Evolutionary conservation across 1,140 invertebrate species (phyloP).

Genomic region (Heliconius hewitsoni): DNA sequence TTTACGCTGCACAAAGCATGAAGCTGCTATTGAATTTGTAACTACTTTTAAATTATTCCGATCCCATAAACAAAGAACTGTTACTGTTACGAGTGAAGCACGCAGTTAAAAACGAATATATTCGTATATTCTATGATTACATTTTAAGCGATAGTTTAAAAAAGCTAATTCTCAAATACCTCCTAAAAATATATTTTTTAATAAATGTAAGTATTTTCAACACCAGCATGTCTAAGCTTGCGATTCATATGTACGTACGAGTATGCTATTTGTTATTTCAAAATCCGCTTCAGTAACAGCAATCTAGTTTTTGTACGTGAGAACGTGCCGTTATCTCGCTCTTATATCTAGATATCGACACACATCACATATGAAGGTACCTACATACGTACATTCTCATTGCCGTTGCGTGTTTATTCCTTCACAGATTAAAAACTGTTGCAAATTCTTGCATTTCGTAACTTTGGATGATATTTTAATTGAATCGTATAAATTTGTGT

Average conservation of each 20-base stretch:
- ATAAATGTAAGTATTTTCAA: too few relatives aligned
- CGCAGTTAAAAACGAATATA: too few relatives aligned
- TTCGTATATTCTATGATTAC: too few relatives aligned
- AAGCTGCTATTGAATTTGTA: too few relatives aligned
- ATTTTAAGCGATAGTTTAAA: too few relatives aligned
- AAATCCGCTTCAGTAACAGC: conserved; percentile 5
- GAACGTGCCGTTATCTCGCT: conserved; percentile 14
- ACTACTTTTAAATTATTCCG: too few relatives aligned
- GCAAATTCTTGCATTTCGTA: neutral
- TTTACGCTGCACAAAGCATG: too few relatives aligned
- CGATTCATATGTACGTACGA: neutral
- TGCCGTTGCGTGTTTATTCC: neutral
- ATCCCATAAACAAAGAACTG: too few relatives aligned
- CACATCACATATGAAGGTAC: neutral
- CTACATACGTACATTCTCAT: neutral
- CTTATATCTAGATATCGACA: neutral
- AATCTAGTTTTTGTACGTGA: conserved; percentile 12
- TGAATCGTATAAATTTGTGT: neutral
- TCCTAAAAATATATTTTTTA: too few relatives aligned
- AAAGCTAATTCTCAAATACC: too few relatives aligned
- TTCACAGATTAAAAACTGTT: neutral
- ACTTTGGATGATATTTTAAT: neutral
- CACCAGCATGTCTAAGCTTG: neutral
- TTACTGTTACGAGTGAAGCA: too few relatives aligned
- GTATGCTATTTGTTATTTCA: neutral